Evolutionary conservation across 2,888 invertebrate species (phyloP), one percentile per base, ranked within the genome.

Genomic region (Ophioninae sp.): DNA sequence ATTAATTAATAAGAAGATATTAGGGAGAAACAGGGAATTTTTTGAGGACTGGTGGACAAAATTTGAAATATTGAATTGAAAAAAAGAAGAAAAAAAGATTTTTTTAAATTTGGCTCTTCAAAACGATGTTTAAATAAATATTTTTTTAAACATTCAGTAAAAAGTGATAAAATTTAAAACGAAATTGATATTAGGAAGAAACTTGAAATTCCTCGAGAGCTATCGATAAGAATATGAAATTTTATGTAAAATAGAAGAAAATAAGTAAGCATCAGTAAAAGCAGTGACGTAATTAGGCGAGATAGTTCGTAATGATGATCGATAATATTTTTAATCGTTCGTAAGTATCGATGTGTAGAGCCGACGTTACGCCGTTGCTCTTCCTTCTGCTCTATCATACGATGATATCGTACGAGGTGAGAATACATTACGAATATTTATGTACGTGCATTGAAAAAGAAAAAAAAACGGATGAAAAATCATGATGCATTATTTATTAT

Each of bases 401-500:
- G 84, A 86, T 85, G 79, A 78, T 86, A 86, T 88, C 87, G 85
- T 85, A 87, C 87, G 87, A 86, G 86, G 85, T 86, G 86, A 83
- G 87, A 88, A 88, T 89, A 87, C 86, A 88, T 88, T 88, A 87
- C 69, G 73, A 82, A 78, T 63, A 78, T 77, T 68, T 71, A 78
- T 78, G 59, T 65, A 85, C 86, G 86, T 87, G 87, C 82, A 84
- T 85, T 86, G 87, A 86, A 87, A 87, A 88, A 88, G 86, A 87
- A 88, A 73, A 61, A n/a, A 61, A 61, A 44, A 6, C 20, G 61
- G 6, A 56, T 13, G 41, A 73, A 75, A 75, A 75, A 56, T 75
- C 37, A 8, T 85, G 85, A 90, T 90, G 87, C 88, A 90, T 90
- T 90, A 90, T 91, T 90, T 89, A 90, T 90, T 85, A 87, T 83